These are phyloP conservation scores for Trissoscelio sp. DNA, from an alignment of 2,888 invertebrate species.

Conservation along the genomic window DNA sequence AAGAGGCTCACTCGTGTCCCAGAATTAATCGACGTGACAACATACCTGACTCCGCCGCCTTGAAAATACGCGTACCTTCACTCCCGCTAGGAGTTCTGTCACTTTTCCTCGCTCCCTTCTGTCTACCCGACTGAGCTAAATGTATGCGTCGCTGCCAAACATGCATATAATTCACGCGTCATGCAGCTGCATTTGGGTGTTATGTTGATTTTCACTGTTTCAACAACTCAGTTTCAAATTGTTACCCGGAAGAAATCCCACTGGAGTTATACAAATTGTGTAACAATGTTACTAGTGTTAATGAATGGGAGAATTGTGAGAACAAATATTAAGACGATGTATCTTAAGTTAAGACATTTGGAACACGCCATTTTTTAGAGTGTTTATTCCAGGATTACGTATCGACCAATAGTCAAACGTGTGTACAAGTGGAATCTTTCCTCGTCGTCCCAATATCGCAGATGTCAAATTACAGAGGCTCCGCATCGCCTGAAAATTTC, in stretches of 20 bases:
- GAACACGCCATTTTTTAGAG: too few species aligned
- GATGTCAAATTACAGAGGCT: constrained; percentile 53
- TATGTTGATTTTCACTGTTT: constrained; percentile 29
- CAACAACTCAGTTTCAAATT: constrained; percentile 29
- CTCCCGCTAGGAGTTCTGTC: constrained; percentile 19
- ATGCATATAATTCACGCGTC: constrained; percentile 53
- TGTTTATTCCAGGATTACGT: constrained; percentile 19
- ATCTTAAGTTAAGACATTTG: too few species aligned
- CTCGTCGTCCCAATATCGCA: constrained; percentile 48
- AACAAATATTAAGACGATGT: too few species aligned
- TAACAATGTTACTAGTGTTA: background rate
- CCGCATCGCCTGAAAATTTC: constrained; percentile 42
- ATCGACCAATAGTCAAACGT: constrained; percentile 37
- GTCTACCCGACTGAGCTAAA: constrained; percentile 1
- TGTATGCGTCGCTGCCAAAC: constrained; percentile 47
- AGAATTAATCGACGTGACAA: constrained; percentile 69
- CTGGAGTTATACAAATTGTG: constrained; percentile 20
- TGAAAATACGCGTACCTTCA: constrained; percentile 16
- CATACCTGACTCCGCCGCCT: constrained; percentile 52
- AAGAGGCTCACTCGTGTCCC: constrained; percentile 64
- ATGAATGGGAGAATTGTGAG: too few species aligned
- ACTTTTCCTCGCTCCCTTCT: constrained; percentile 8
- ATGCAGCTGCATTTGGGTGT: constrained; percentile 30
- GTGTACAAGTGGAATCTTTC: constrained; percentile 38
- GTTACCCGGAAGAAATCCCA: constrained; percentile 24